Percentiles rank a stretch among this genome's conserved stretches.
phyloP scores from a whole-genome alignment of 2,113 vertebrate species.

The Dicerorhinus sumatrensis region DNA sequence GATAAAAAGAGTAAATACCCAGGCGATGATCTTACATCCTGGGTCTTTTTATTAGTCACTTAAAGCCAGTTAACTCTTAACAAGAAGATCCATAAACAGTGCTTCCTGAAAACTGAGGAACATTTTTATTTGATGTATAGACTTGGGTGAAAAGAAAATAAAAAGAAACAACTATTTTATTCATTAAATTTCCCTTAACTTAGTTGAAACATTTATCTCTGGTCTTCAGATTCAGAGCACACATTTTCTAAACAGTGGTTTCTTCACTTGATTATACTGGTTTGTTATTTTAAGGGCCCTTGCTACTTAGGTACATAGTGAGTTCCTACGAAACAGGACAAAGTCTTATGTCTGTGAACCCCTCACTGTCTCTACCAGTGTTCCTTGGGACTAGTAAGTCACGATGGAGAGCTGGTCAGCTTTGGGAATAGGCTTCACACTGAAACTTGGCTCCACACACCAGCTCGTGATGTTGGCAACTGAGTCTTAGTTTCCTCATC shows the following conservation, averaged over 20 bases:
- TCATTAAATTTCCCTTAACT: background rate
- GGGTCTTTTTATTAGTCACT: background rate
- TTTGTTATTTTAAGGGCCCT: background rate
- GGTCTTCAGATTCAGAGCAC: background rate
- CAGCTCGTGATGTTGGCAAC: background rate
- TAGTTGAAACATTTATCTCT: background rate
- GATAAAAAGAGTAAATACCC: background rate
- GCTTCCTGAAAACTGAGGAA: background rate
- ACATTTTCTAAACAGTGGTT: background rate
- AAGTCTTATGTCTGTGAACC: background rate
- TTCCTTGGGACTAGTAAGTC: background rate
- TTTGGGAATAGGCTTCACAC: background rate
- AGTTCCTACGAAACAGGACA: background rate
- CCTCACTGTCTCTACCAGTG: background rate
- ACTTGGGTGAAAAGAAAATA: background rate
- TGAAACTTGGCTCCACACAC: background rate
- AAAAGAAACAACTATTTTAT: background rate
- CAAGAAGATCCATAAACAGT: background rate
- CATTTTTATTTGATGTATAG: background rate
- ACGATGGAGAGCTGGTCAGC: background rate
- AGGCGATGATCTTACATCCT: background rate
- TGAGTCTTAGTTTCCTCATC: constrained; percentile 15
- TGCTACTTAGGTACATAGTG: background rate
- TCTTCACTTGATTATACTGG: background rate
- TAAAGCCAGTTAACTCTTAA: background rate